These are phyloP conservation scores for Trissolcus japonicus DNA, from an alignment of 2,888 invertebrate species.

Conservation along the genomic window DNA sequence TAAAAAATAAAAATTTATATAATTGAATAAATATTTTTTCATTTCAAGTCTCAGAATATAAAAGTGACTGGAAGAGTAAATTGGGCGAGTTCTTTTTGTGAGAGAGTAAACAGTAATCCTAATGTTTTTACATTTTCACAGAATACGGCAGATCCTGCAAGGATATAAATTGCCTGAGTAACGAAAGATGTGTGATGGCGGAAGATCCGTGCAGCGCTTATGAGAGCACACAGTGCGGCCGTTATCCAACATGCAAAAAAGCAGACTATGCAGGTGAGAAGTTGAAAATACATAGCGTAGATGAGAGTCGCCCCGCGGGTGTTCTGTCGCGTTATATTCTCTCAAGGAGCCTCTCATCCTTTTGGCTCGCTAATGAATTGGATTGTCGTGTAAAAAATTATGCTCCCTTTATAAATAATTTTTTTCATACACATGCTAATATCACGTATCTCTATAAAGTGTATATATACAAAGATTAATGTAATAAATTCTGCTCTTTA, in stretches of 20 bases:
- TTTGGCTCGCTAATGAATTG: no score
- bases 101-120: background rate
- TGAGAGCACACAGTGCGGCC: constrained; percentile 80
- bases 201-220: constrained; percentile 84
- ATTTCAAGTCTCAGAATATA: no score
- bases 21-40: no score
- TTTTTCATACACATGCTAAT: no score
- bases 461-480: no score
- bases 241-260: constrained; percentile 83
- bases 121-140: constrained; percentile 69
- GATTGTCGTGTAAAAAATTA: no score
- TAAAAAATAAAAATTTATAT: no score
- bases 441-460: no score
- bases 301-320: background rate
- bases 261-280: constrained; percentile 75
- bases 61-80: background rate
- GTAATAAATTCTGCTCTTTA: no score
- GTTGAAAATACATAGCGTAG: background rate
- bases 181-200: constrained; percentile 83
- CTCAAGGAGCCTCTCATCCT: no score
- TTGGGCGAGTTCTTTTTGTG: background rate
- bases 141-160: constrained; percentile 87
- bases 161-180: constrained; percentile 86
- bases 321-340: no score
- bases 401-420: no score